Conservation (phyloP, 2,113 vertebrate species). For the Glaucomys volans region DNA sequence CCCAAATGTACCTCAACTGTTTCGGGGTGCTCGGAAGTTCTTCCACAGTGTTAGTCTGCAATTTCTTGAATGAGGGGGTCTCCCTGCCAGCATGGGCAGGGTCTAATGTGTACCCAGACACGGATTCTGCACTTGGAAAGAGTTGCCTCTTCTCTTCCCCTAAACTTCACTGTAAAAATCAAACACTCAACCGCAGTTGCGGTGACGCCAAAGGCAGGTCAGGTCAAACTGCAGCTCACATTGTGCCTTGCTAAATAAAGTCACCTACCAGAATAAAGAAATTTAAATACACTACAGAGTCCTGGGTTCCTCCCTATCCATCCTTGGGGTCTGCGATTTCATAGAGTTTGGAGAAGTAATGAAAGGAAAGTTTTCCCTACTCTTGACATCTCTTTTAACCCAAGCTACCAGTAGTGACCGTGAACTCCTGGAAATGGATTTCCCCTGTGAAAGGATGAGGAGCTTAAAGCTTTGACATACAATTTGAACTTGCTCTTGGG, state of each 20-base stretch:
- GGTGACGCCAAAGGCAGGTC: background rate
- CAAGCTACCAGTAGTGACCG: background rate
- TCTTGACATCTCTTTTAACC: background rate
- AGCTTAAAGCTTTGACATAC: background rate
- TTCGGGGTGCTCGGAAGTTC: background rate
- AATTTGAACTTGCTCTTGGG: background rate
- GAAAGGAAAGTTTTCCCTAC: background rate
- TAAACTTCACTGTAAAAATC: background rate
- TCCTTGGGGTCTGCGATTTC: background rate
- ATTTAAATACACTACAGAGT: background rate
- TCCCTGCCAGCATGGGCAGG: background rate
- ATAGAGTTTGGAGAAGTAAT: background rate
- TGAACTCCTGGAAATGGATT: background rate
- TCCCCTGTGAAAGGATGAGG: background rate
- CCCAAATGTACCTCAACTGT: background rate
- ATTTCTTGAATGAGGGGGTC: conserved; percentile 1
- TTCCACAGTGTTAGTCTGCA: background rate
- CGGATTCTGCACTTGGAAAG: conserved; percentile 16
- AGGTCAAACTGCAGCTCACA: background rate
- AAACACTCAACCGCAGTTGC: conserved; percentile 18
- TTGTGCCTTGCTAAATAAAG: background rate
- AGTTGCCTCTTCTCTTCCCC: background rate
- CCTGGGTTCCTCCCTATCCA: background rate
- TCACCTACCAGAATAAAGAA: background rate
- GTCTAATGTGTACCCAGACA: conserved; percentile 4